A percentile compares a stretch with the other conserved stretches of the same genome.
Evolutionary conservation across 1,140 invertebrate genomes (phyloP).

Genomic region (Orchesella cincta): DNA sequence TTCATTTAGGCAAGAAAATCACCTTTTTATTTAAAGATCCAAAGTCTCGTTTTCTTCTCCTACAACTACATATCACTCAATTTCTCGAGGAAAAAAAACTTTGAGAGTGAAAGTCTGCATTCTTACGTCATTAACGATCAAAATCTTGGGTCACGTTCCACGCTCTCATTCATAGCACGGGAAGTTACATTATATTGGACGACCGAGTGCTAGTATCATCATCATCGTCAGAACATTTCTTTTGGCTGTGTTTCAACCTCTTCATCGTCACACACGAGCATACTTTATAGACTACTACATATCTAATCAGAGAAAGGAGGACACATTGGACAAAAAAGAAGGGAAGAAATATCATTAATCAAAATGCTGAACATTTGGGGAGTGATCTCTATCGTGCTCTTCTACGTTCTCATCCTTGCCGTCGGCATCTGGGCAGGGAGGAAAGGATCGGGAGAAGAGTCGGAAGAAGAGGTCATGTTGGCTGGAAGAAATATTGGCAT

Average conservation of each 20-base stretch:
- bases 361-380: constrained; percentile 64
- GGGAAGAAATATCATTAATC: constrained; percentile 50
- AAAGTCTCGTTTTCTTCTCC: no score
- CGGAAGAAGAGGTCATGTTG: constrained; percentile 71
- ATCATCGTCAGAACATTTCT: not conserved
- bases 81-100: no score
- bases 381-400: constrained; percentile 68
- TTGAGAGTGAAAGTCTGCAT: constrained; percentile 10
- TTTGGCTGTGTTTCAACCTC: constrained; percentile 1
- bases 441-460: constrained; percentile 60
- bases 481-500: constrained; percentile 75
- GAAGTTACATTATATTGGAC: no score
- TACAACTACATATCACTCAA: no score
- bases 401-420: constrained; percentile 69
- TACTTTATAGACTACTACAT: not conserved
- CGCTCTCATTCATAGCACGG: no score
- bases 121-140: not conserved
- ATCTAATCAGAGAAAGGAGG: not conserved
- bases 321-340: not conserved
- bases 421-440: constrained; percentile 75
- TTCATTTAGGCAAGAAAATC: no score
- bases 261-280: not conserved
- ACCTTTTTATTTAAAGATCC: no score
- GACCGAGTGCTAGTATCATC: not conserved
- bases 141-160: no score